Conservation (phyloP, 37 sponge, comb jelly and placozoan genomes). For the Bolinopsis microptera region DNA sequence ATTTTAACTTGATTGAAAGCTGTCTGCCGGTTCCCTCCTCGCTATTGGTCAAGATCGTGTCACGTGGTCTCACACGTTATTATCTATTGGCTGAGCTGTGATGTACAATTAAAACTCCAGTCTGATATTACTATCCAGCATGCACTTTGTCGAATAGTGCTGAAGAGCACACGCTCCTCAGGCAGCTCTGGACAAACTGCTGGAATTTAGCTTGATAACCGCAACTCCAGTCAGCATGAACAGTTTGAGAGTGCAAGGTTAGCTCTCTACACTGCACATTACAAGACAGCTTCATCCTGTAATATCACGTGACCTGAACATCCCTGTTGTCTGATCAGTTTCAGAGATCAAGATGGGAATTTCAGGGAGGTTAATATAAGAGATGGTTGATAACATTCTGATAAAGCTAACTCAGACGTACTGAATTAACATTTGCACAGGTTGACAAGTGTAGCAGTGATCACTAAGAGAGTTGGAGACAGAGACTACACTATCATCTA, state of each 20-base stretch:
- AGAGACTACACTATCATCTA: constrained; percentile 28
- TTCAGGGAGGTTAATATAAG: neutral
- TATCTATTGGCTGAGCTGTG: neutral
- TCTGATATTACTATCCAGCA: neutral
- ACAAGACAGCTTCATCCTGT: no score
- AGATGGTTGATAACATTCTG: no score
- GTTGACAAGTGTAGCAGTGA: constrained; percentile 14
- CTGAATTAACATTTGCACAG: no score
- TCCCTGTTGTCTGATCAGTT: no score
- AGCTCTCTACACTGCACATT: no score
- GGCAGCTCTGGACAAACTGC: neutral
- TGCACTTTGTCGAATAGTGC: neutral
- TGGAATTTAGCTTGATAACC: neutral
- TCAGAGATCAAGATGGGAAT: neutral
- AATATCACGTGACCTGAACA: no score
- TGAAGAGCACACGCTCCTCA: neutral
- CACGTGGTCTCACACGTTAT: neutral
- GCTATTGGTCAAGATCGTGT: neutral
- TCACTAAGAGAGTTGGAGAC: neutral
- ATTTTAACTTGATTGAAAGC: neutral
- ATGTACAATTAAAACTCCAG: neutral
- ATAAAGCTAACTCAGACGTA: no score
- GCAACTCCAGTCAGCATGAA: neutral
- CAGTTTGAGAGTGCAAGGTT: no score
- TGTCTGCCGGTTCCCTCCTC: neutral